Evolutionary conservation across 2,888 invertebrate species (phyloP), one percentile per base, ranked within the genome.

Genomic region (Megalurothrips usitatus): DNA sequence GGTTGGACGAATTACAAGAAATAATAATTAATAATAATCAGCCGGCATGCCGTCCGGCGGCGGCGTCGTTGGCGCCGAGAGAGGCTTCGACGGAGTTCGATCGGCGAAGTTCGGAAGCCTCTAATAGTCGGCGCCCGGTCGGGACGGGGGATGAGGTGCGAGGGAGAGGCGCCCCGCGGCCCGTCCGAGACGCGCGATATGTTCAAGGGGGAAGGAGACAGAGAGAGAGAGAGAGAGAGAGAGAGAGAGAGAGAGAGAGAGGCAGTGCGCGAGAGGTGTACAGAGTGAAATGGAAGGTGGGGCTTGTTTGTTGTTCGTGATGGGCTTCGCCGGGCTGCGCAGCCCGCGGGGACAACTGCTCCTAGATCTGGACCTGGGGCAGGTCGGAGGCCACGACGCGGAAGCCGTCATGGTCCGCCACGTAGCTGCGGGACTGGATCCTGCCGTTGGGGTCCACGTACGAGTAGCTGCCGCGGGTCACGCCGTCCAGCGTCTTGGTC

Each of bases 341-440:
- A 43, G 34, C 2, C 34, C 6, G 34, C 6, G 34, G 34, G 10
- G 52, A 52, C 52, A 10, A 52, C 52, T 12, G 11, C 52, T 52
- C 3, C 34, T 75, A 75, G 23, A 26, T 26, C 14, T 58, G 86
- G 26, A 84, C 86, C 47, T 85, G 85, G 9, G 89, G 89, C 79
- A 89, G 84, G 85, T 89, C 89, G 80, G 89, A 87, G 63, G 88
- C 88, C 12, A 86, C 85, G 9, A 89, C 87, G 10, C 87, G 86
- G 86, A 89, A 89, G 23, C 89, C 89, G 81, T 87, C 86, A 28
- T 86, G 85, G 82, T 88, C 89, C 2, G 88, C 87, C 8, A 87
- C 86, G 84, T 89, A 89, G 80, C 86, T 86, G 10, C 87, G 87
- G 68, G 86, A 87, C 83, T 89, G 79, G 12, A 89, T 85, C 12